Evolutionary conservation across 2,888 invertebrate species (phyloP), one percentile per base, ranked within the genome.

Genomic region (Nezara viridula): DNA sequence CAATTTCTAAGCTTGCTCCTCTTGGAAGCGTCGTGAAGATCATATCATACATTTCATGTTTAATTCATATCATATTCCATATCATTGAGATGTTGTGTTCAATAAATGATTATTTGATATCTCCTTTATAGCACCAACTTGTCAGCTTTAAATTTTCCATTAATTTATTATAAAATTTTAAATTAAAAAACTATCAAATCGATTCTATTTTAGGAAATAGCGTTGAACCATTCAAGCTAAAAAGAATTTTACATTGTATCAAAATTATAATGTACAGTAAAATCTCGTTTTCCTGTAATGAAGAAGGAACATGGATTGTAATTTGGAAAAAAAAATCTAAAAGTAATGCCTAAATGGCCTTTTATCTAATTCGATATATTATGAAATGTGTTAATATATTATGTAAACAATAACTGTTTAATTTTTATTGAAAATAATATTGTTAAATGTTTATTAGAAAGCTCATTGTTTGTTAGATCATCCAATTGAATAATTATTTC

Each of bases 21-120:
- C n/a, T 85, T 16, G 40, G n/a, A 44, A 44, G 16, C 24, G 24
- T 44, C 12, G 24, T 2, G 24, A 10, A 40, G 12, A 60, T 88
- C 88, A 88, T 88, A 88, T 88, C 88, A 47, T 73, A 44, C 40
- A 4, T 88, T 88, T 60, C 47, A 40, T 10, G 73, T 40, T 73
- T 60, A 44, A 49, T 50, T 66, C 88, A 88, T 88, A 88, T 88
- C 88, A 21, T 47, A 21, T 55, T 66, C 24, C 88, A 88, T 88
- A 88, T 88, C 88, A 21, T 81, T 44, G n/a, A 44, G n/a, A 73
- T 49, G 73, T 66, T 88, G 88, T 88, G 73, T 73, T 88, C 49
- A 73, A 47, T 73, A 47, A 37, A 44, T 47, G 52, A 6, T 50
- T 2, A 49, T 49, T 4, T 7, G 16, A 37, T 24, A 50, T 27